Evolutionary conservation across 2,113 vertebrate species (phyloP).

Genomic region (Excalfactoria chinensis): DNA sequence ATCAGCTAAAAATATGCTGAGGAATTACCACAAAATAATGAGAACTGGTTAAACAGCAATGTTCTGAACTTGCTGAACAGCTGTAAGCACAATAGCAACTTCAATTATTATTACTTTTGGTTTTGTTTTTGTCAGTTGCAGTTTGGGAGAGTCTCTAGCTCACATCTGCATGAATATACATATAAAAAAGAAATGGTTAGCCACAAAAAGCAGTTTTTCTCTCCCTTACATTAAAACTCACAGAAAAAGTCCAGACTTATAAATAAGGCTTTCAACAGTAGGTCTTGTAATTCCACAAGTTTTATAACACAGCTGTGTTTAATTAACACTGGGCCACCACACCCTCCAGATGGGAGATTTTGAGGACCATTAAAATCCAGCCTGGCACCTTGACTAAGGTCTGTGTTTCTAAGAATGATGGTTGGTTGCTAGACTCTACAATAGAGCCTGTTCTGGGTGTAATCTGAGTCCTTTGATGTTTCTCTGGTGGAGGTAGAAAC

Average conservation of each 20-base stretch:
- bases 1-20: background rate
- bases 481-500: background rate
- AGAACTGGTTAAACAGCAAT: background rate
- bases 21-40: background rate
- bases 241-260: background rate
- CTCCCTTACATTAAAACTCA: background rate
- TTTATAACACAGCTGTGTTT: slow-evolving; percentile 35
- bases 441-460: background rate
- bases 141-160: background rate
- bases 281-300: background rate
- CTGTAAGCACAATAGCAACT: background rate
- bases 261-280: background rate
- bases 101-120: background rate
- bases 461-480: background rate
- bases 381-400: background rate
- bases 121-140: background rate
- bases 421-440: background rate
- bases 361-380: slow-evolving; percentile 23
- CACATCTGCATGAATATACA: background rate
- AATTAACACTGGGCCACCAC: background rate
- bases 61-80: background rate
- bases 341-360: background rate
- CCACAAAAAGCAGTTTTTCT: background rate
- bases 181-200: background rate
- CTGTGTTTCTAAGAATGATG: background rate